phyloP scores from a whole-genome alignment of 2,888 invertebrate genomes.

The Apotomis betuletana region DNA sequence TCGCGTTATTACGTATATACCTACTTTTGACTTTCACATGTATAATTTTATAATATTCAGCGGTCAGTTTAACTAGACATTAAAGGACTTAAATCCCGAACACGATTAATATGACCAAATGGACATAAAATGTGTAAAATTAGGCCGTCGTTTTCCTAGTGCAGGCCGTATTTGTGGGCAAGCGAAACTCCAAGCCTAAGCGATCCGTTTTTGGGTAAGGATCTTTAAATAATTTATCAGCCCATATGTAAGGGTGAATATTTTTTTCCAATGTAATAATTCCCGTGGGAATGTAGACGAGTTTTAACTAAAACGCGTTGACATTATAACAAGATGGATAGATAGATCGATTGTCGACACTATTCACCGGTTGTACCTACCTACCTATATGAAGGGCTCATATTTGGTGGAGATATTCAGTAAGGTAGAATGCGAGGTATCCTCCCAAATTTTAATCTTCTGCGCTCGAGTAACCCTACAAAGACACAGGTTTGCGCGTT shows the following conservation, averaged over 20 bases:
- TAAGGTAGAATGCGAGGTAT: too few relatives aligned
- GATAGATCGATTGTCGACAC: too few relatives aligned
- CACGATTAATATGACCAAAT: neutral
- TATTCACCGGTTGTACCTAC: too few relatives aligned
- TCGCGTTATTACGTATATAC: too few relatives aligned
- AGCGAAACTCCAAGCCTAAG: slow-evolving; percentile 9
- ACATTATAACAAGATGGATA: neutral
- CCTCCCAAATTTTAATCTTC: too few relatives aligned
- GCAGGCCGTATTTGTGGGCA: slow-evolving; percentile 15
- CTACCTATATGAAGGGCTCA: too few relatives aligned
- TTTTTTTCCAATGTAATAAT: slow-evolving; percentile 11
- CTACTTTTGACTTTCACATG: too few relatives aligned
- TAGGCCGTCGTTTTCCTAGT: slow-evolving; percentile 2
- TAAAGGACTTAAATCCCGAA: neutral
- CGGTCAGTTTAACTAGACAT: neutral
- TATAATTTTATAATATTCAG: too few relatives aligned
- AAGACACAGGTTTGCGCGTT: too few relatives aligned
- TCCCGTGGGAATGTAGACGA: neutral
- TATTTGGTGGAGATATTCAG: too few relatives aligned
- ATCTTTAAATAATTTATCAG: slow-evolving; percentile 32
- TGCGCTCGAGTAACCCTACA: too few relatives aligned
- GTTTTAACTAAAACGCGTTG: neutral
- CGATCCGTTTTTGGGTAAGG: slow-evolving; percentile 21
- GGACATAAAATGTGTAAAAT: neutral
- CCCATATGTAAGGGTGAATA: slow-evolving; percentile 7